A percentile compares a stretch with the other conserved stretches of the same genome.
These are phyloP conservation scores for Apis cerana DNA, from an alignment of 1,140 invertebrate species.

Conservation along the genomic window DNA sequence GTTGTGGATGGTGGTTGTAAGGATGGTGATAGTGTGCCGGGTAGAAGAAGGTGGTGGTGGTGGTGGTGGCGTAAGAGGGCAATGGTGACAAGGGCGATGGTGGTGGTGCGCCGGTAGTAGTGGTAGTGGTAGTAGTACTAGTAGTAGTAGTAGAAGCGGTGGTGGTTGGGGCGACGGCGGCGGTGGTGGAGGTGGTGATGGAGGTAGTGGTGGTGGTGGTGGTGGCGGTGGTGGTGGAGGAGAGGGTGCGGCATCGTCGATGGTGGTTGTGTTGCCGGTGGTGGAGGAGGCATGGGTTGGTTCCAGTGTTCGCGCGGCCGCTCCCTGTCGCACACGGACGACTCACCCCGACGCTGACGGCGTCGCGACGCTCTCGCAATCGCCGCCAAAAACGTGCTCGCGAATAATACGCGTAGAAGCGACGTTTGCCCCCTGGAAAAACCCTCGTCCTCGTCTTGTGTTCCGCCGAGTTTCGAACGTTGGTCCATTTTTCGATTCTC, in stretches of 20 bases:
- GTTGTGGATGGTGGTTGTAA: slow-evolving; percentile 25
- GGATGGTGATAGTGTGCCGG: slow-evolving; percentile 54
- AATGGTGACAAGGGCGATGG: slow-evolving; percentile 32
- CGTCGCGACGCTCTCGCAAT: slow-evolving; percentile 64
- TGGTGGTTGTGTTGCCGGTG: slow-evolving; percentile 56
- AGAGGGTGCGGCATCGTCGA: slow-evolving; percentile 49
- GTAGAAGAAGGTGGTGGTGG: slow-evolving; percentile 49
- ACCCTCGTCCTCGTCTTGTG: slow-evolving; percentile 33
- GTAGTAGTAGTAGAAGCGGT: slow-evolving; percentile 50
- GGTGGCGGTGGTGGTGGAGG: slow-evolving; percentile 46
- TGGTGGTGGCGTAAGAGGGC: slow-evolving; percentile 52
- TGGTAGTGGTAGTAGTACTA: slow-evolving; percentile 47
- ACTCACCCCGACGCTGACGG: slow-evolving; percentile 63
- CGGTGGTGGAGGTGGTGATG: slow-evolving; percentile 25
- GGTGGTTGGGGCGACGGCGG: slow-evolving; percentile 42
- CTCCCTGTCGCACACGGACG: slow-evolving; percentile 77
- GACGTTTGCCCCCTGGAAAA: slow-evolving; percentile 13
- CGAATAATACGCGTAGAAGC: slow-evolving; percentile 49
- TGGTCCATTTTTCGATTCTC: slow-evolving; percentile 16
- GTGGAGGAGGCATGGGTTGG: slow-evolving; percentile 64
- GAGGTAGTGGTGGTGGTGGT: slow-evolving; percentile 23
- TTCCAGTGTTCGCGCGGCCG: slow-evolving; percentile 78
- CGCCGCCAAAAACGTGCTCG: slow-evolving; percentile 67
- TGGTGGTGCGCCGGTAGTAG: slow-evolving; percentile 39
- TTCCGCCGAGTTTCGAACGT: slow-evolving; percentile 31